Percentiles rank a stretch among this genome's conserved stretches.
Evolutionary conservation across 2,888 invertebrate genomes (phyloP).

Genomic region (Exephanes ischioxanthus): DNA sequence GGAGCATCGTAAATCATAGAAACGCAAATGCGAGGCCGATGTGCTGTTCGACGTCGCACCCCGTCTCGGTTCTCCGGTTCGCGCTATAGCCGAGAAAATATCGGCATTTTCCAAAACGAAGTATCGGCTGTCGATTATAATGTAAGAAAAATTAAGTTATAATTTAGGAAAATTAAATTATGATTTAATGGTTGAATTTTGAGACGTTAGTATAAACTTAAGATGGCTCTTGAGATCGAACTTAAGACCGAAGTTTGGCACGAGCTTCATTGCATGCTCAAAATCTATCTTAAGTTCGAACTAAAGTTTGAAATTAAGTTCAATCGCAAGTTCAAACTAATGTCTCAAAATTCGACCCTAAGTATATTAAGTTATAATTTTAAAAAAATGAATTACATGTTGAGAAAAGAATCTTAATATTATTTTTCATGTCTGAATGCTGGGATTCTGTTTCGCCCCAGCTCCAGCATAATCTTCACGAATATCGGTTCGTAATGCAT

Average conservation of each 20-base stretch:
- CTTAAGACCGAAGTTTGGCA: too few relatives aligned
- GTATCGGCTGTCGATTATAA: background rate
- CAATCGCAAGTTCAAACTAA: too few relatives aligned
- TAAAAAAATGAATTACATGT: background rate
- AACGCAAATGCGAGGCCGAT: conserved; percentile 2
- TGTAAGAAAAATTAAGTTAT: too few relatives aligned
- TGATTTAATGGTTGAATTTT: too few relatives aligned
- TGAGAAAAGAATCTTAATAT: background rate
- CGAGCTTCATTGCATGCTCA: too few relatives aligned
- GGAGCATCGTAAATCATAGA: conserved; percentile 11
- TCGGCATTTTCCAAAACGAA: conserved; percentile 36
- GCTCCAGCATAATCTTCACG: background rate
- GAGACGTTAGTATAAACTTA: too few relatives aligned
- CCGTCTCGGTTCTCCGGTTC: background rate
- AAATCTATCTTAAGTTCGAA: too few relatives aligned
- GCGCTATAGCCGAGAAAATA: conserved; percentile 16
- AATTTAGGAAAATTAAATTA: too few relatives aligned
- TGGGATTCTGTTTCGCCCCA: background rate
- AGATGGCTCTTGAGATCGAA: too few relatives aligned
- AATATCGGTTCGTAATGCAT: conserved; percentile 8
- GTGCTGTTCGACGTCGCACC: background rate
- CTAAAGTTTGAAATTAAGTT: too few relatives aligned
- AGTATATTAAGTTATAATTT: too few relatives aligned
- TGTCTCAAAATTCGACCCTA: too few relatives aligned
- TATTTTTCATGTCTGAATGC: background rate